Evolutionary conservation across 2,797 vertebrate genomes (phyloP).

Genomic region (Petrocephalus sullivani): DNA sequence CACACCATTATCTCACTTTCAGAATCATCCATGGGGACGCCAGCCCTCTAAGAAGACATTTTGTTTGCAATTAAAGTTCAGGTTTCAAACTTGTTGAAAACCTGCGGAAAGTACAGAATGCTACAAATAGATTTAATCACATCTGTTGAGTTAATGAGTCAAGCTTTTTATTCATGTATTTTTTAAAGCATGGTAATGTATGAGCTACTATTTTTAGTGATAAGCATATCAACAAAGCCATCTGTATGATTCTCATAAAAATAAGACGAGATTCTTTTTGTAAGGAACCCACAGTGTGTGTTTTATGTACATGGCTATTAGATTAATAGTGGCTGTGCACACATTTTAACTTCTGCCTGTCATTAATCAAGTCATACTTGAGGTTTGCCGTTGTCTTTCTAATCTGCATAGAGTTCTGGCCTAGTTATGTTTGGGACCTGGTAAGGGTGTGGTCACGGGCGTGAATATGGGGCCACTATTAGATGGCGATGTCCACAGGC

Average conservation of each 20-base stretch:
- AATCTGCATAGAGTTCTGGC: not conserved
- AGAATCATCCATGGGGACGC: not conserved
- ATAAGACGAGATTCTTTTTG: not conserved
- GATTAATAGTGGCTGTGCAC: not conserved
- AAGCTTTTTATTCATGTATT: not conserved
- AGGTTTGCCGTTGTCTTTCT: not conserved
- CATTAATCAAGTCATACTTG: not conserved
- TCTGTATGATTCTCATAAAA: not conserved
- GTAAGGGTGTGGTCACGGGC: not conserved
- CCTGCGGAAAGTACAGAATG: not conserved
- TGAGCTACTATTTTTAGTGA: not conserved
- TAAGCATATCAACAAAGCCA: not conserved
- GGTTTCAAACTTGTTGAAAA: not conserved
- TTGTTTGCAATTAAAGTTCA: not conserved
- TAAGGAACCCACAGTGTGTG: not conserved
- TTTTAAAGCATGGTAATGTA: not conserved
- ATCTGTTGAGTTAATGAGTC: constrained; percentile 5
- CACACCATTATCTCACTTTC: not conserved
- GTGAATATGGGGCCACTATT: no score
- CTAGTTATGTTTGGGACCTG: not conserved
- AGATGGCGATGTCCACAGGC: not conserved
- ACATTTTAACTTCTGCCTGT: not conserved
- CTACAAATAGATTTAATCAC: not conserved
- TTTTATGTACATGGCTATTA: not conserved
- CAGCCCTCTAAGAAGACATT: not conserved